Percentiles rank a stretch among this genome's conserved stretches.
Evolutionary conservation across 2,113 vertebrate genomes (phyloP).

Genomic region (Atrichornis clamosus): DNA sequence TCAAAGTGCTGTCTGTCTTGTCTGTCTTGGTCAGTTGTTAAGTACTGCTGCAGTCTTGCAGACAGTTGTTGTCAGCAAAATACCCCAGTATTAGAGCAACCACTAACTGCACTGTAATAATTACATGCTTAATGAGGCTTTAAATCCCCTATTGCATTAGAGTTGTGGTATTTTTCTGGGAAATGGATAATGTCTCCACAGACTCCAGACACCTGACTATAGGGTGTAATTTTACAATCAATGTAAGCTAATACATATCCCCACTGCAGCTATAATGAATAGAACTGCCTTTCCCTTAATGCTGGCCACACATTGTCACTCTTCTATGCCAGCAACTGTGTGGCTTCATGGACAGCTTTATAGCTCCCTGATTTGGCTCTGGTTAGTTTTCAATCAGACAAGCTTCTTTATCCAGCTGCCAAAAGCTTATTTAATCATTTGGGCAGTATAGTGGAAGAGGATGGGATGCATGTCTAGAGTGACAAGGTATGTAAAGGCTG

Average conservation of each 20-base stretch:
- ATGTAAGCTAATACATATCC: background rate
- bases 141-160: background rate
- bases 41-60: background rate
- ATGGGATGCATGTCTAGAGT: background rate
- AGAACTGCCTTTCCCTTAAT: background rate
- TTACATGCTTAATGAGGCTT: background rate
- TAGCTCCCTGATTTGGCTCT: background rate
- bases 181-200: background rate
- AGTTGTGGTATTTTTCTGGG: background rate
- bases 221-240: background rate
- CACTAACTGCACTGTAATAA: background rate
- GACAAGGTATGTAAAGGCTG: background rate
- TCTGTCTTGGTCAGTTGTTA: background rate
- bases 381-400: background rate
- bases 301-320: background rate
- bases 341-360: background rate
- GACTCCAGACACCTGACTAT: background rate
- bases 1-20: background rate
- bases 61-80: background rate
- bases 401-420: background rate
- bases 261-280: background rate
- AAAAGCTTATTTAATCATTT: background rate
- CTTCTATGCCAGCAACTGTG: background rate
- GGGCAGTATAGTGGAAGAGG: background rate
- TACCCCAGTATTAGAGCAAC: accelerated